These are phyloP conservation scores for Cladorhizidae sp. DNA, from an alignment of 37 sponge, comb jelly and placozoan species.

Conservation along the genomic window DNA sequence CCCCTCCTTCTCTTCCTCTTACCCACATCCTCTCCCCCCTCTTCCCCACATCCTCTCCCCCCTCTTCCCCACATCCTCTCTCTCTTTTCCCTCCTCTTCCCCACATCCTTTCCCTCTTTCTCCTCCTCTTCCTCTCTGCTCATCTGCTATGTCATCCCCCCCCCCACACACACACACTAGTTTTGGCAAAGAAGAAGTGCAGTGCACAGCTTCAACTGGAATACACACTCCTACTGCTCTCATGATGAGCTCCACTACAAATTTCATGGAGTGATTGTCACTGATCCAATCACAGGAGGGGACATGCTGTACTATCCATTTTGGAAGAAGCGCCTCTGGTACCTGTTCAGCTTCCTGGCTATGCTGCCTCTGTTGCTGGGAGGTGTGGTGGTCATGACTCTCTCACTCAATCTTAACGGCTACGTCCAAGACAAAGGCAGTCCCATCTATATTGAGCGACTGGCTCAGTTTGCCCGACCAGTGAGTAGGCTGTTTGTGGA, in stretches of 20 bases:
- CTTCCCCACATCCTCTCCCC: too few relatives aligned
- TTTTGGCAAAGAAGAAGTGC: constrained; percentile 57
- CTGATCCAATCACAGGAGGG: constrained; percentile 52
- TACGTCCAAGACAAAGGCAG: constrained; percentile 65
- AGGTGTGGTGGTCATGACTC: constrained; percentile 69
- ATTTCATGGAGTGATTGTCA: constrained; percentile 35
- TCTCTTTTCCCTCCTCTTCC: too few relatives aligned
- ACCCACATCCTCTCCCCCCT: not conserved
- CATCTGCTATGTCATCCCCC: not conserved
- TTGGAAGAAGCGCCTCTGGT: constrained; percentile 60
- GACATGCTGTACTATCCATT: constrained; percentile 35
- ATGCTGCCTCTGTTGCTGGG: constrained; percentile 58
- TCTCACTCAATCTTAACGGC: constrained; percentile 80
- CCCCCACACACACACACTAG: constrained; percentile 14
- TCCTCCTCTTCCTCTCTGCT: not conserved
- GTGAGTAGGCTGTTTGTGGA: constrained; percentile 47
- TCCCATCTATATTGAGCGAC: constrained; percentile 58
- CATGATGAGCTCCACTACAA: constrained; percentile 44
- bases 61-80: too few relatives aligned
- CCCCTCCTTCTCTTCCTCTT: not conserved
- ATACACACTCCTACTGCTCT: constrained; percentile 54
- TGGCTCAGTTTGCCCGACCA: constrained; percentile 68
- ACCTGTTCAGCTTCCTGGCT: constrained; percentile 57
- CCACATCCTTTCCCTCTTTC: too few relatives aligned
- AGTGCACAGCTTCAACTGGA: constrained; percentile 59